These are phyloP conservation scores for Anniella stebbinsi DNA, from an alignment of 2,797 vertebrate genomes.

Conservation along the genomic window DNA sequence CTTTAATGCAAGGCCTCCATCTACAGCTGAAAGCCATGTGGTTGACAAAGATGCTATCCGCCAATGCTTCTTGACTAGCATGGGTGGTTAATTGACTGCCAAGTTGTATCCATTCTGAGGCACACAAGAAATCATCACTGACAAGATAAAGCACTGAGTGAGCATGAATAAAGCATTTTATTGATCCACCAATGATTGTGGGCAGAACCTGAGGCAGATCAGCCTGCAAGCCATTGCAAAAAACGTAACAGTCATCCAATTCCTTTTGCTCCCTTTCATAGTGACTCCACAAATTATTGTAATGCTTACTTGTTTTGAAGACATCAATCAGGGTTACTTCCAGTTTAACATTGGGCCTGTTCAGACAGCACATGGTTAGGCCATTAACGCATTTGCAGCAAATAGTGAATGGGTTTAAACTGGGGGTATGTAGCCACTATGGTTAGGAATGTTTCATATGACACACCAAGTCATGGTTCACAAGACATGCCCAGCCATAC, in stretches of 20 bases:
- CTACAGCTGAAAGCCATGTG: background rate
- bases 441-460: too few species aligned
- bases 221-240: slow-evolving; percentile 46
- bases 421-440: too few species aligned
- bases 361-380: too few species aligned
- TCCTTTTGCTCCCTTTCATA: slow-evolving; percentile 41
- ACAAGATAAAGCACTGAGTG: slow-evolving; percentile 55
- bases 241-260: slow-evolving; percentile 41
- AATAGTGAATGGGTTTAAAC: too few species aligned
- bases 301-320: slow-evolving; percentile 28
- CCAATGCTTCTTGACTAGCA: slow-evolving; percentile 60
- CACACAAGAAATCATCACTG: slow-evolving; percentile 53
- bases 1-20: slow-evolving; percentile 54
- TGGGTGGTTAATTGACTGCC: slow-evolving; percentile 70
- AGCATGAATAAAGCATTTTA: slow-evolving; percentile 64
- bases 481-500: too few species aligned
- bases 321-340: slow-evolving; percentile 13
- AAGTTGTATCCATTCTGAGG: slow-evolving; percentile 62
- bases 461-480: too few species aligned
- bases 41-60: slow-evolving; percentile 56
- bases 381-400: too few species aligned
- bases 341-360: background rate
- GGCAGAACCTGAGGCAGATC: slow-evolving; percentile 39
- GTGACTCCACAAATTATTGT: slow-evolving; percentile 54
- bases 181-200: slow-evolving; percentile 48